Conservation (phyloP, 2,888 invertebrate genomes). For the Mesochorus sp. region DNA sequence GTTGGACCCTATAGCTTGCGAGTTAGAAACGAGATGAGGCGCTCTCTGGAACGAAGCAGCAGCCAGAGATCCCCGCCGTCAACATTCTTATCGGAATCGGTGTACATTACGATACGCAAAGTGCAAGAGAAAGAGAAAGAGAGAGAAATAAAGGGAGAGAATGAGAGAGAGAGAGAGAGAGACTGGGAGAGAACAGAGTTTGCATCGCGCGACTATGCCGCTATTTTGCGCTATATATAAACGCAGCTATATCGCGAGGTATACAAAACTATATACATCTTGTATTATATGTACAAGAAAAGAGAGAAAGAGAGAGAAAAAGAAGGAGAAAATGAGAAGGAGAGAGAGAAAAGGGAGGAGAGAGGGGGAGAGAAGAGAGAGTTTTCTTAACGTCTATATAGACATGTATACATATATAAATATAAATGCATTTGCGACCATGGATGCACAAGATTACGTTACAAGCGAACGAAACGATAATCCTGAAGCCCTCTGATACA, state of each 20-base stretch:
- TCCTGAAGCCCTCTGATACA: constrained; percentile 14
- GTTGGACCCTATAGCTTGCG: constrained; percentile 29
- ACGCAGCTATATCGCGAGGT: constrained; percentile 16
- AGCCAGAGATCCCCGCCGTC: constrained; percentile 49
- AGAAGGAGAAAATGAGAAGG: too few species aligned
- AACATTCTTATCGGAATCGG: constrained; percentile 72
- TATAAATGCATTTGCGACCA: constrained; percentile 5
- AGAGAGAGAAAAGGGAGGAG: too few species aligned
- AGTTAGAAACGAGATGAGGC: constrained; percentile 42
- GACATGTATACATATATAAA: neutral
- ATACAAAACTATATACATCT: constrained; percentile 37
- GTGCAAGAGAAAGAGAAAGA: constrained; percentile 21
- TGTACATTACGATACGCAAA: constrained; percentile 71
- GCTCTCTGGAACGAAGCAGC: constrained; percentile 16
- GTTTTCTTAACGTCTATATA: constrained; percentile 35
- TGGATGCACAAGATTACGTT: constrained; percentile 43
- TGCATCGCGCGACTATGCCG: neutral
- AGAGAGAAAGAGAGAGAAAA: too few species aligned
- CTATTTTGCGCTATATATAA: constrained; percentile 6
- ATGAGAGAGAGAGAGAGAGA: too few species aligned
- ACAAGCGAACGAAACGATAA: constrained; percentile 41
- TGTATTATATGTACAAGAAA: neutral
- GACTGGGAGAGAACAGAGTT: too few species aligned
- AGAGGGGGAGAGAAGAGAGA: constrained; percentile 9
- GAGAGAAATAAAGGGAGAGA: too few species aligned